phyloP scores from a whole-genome alignment of 1,140 invertebrate genomes.

The Drosophila insularis region DNA sequence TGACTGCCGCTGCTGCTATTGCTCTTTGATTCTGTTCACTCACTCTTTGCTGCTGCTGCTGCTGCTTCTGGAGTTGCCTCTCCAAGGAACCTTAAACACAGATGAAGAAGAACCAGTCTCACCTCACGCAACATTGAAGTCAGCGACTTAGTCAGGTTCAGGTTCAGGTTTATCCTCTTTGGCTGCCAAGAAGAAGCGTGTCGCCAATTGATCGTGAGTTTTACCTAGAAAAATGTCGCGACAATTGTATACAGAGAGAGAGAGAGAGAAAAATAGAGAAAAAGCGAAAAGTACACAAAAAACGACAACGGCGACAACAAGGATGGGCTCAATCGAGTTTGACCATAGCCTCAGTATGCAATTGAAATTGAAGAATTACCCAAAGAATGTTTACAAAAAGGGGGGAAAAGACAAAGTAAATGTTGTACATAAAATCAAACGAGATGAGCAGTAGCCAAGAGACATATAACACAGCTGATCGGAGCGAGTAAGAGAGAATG shows the following conservation, averaged over 20 bases:
- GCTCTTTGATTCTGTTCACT: constrained; percentile 25
- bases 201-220: constrained; percentile 82
- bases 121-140: constrained; percentile 55
- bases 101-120: constrained; percentile 36
- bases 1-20: constrained; percentile 11
- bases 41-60: constrained; percentile 8
- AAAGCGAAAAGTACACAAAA: constrained; percentile 37
- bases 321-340: neutral
- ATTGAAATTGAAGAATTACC: constrained; percentile 81
- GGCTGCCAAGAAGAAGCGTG: constrained; percentile 80
- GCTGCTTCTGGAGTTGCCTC: constrained; percentile 15
- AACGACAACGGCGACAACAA: constrained; percentile 17
- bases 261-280: constrained; percentile 12
- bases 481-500: constrained; percentile 15
- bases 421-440: constrained; percentile 61
- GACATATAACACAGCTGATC: constrained; percentile 64
- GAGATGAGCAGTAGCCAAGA: constrained; percentile 10
- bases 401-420: constrained; percentile 72
- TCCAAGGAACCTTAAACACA: neutral
- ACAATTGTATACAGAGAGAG: constrained; percentile 54
- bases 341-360: constrained; percentile 52
- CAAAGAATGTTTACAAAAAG: constrained; percentile 55
- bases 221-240: constrained; percentile 82
- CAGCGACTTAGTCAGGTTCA: neutral
- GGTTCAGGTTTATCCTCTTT: constrained; percentile 49